Base-by-base conservation (phyloP, 1,140 invertebrate species). In the Drosophila tristis region DNA sequence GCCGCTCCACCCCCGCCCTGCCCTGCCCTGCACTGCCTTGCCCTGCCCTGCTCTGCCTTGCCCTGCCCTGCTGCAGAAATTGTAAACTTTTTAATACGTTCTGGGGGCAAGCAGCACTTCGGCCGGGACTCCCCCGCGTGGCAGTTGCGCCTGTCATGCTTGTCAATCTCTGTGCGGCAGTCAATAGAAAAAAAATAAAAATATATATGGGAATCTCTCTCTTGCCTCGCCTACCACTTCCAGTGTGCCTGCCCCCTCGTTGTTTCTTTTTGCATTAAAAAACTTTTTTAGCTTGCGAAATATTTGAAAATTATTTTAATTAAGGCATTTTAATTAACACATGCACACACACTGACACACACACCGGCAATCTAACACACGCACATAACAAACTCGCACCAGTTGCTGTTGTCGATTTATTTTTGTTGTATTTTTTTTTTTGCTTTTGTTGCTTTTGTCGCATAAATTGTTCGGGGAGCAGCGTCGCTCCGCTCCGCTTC, bases 81-180 rank as follows among this genome's bases (percentile, higher is more conserved):
- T 86, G 84, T 89, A 86, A 86, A 86, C 79, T 86, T 89, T 86
- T 89, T 86, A 89, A 86, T 86, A 87, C 84, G 78, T 81, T 87
- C 71, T 48, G 72, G 54, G 72, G 23, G 23, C 23, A 25, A 25
- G 23, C 23, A 4, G 60, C 48, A 16, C 25, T n/a, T 5, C 50
- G 56, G 55, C 51, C 54, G 47, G 48, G 48, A 31, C 25, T 44
- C 45, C 13, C 20, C 42, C 13, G 58, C 54, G 70, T 55, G 80
- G 45, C 78, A 63, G 75, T 63, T 62, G 70, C 64, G 55, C 54
- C 55, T 71, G 74, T 84, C 80, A 71, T 68, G 77, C 57, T 86
- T 74, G 81, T 86, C 81, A 87, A 85, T 85, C 82, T 81, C 81
- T 81, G 44, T 58, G 60, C 55, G 68, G 43, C 68, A 85, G 74